Percentiles rank a stretch among this genome's conserved stretches.
phyloP scores from a whole-genome alignment of 2,888 invertebrate genomes.

The Cosmopolites sordidus region DNA sequence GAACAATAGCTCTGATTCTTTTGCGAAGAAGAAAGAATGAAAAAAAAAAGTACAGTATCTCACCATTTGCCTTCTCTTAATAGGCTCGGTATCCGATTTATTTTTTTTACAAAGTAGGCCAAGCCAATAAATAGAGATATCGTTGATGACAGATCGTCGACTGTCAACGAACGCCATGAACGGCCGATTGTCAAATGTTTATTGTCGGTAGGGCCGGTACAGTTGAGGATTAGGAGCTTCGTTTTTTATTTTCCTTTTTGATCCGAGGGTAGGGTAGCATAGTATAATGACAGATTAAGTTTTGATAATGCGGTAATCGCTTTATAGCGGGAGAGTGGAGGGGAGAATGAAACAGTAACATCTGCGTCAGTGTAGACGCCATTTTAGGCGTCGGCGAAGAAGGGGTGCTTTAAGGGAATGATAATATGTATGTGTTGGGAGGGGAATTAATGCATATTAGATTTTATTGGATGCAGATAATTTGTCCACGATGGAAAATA shows the following conservation, averaged over 20 bases:
- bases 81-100: constrained; percentile 7
- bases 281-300: constrained; percentile 34
- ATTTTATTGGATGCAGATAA: no score
- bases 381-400: constrained; percentile 10
- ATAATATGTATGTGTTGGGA: no score
- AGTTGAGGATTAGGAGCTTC: constrained; percentile 15
- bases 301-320: constrained; percentile 35
- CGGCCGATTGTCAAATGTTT: constrained; percentile 20
- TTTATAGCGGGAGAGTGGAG: constrained; percentile 25
- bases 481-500: no score
- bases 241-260: constrained; percentile 6
- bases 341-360: constrained; percentile 16
- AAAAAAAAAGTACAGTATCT: constrained; percentile 13
- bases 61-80: constrained; percentile 3
- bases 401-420: no score
- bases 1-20: constrained; percentile 33
- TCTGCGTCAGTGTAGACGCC: constrained; percentile 20
- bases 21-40: constrained; percentile 12
- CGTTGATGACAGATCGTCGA: constrained; percentile 11
- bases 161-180: constrained; percentile 9
- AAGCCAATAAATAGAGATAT: constrained; percentile 23
- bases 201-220: constrained; percentile 14
- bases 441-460: no score
- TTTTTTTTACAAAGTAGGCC: constrained; percentile 12
- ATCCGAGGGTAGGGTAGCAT: constrained; percentile 9